Percentiles rank a stretch among this genome's conserved stretches.
phyloP scores from a whole-genome alignment of 2,888 invertebrate species.

The Arrhopalites spinosus region DNA sequence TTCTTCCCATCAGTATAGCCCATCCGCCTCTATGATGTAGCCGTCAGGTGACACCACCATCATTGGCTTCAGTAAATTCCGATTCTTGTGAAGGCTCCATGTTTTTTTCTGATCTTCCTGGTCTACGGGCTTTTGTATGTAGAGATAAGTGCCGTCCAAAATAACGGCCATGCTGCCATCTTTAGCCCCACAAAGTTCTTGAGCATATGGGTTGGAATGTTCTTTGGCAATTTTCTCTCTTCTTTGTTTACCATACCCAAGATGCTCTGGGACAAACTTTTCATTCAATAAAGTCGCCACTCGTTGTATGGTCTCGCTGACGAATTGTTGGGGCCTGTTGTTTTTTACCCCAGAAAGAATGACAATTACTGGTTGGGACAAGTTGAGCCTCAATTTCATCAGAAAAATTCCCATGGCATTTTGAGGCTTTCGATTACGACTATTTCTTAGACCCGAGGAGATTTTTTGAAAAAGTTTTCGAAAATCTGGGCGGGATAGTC shows the following conservation, averaged over 20 bases:
- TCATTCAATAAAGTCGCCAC: slow-evolving; percentile 22
- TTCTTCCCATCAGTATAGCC: too few relatives aligned
- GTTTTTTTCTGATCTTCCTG: too few relatives aligned
- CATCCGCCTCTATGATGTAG: too few relatives aligned
- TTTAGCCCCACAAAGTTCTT: background rate
- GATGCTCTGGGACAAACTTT: slow-evolving; percentile 28
- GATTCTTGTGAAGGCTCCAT: slow-evolving; percentile 25
- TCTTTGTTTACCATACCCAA: slow-evolving; percentile 23
- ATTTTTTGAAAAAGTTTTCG: too few relatives aligned
- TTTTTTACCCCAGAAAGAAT: slow-evolving; percentile 31
- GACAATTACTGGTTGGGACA: slow-evolving; percentile 27
- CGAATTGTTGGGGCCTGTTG: background rate
- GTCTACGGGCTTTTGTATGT: slow-evolving; percentile 25
- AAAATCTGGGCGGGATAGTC: too few relatives aligned
- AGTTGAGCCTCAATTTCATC: slow-evolving; percentile 29
- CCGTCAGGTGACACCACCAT: slow-evolving; percentile 32
- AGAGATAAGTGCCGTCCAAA: slow-evolving; percentile 36
- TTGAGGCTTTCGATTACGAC: background rate
- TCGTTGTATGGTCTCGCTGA: slow-evolving; percentile 12
- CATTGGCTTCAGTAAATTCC: slow-evolving; percentile 33
- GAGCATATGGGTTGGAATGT: background rate
- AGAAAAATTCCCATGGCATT: slow-evolving; percentile 40
- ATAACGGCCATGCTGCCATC: background rate
- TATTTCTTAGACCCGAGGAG: too few relatives aligned
- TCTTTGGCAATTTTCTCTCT: background rate